Percentiles rank a stretch among this genome's conserved stretches.
Evolutionary conservation across 2,797 vertebrate species (phyloP).

Genomic region (Channa striata): DNA sequence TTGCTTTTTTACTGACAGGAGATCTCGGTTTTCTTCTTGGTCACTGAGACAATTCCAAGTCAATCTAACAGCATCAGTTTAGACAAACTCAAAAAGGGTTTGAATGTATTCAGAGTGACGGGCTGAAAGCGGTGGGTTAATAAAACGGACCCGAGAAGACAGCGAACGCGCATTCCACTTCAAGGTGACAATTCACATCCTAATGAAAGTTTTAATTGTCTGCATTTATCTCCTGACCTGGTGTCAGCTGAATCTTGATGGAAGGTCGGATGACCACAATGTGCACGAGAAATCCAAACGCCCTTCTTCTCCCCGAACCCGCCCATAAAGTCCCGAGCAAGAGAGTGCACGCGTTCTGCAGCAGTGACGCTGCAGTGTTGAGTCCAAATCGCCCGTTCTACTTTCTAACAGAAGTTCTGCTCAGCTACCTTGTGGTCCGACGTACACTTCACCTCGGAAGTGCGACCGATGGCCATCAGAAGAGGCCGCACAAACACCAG

Average conservation of each 20-base stretch:
- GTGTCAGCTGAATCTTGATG: conserved; percentile 68
- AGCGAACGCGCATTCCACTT: conserved; percentile 54
- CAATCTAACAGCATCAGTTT: conserved; percentile 38
- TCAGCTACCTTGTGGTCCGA: conserved; percentile 39
- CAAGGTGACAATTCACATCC: conserved; percentile 44
- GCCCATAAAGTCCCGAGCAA: conserved; percentile 52
- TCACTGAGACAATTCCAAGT: conserved; percentile 17
- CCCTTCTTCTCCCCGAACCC: conserved; percentile 9
- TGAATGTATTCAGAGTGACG: conserved; percentile 39
- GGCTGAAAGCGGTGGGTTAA: conserved; percentile 59
- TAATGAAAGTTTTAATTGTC: conserved; percentile 70
- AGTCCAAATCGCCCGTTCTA: conserved; percentile 39
- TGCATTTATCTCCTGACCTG: conserved; percentile 55
- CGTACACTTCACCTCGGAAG: conserved; percentile 33
- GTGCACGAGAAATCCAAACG: conserved; percentile 38
- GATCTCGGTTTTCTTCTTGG: conserved; percentile 14
- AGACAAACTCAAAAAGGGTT: conserved; percentile 33
- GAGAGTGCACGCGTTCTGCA: conserved; percentile 43
- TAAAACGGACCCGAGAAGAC: conserved; percentile 58
- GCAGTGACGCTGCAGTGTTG: conserved; percentile 29
- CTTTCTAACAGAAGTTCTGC: conserved; percentile 16
- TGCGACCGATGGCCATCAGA: conserved; percentile 36
- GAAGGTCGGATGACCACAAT: conserved; percentile 43
- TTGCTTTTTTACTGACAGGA: not conserved
- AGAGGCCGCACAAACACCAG: conserved; percentile 26